A percentile compares a stretch with the other conserved stretches of the same genome.
Evolutionary conservation across 30 jellyfish, hydroid and myxozoan species (phyloP).

Genomic region (Sanderia malayensis): DNA sequence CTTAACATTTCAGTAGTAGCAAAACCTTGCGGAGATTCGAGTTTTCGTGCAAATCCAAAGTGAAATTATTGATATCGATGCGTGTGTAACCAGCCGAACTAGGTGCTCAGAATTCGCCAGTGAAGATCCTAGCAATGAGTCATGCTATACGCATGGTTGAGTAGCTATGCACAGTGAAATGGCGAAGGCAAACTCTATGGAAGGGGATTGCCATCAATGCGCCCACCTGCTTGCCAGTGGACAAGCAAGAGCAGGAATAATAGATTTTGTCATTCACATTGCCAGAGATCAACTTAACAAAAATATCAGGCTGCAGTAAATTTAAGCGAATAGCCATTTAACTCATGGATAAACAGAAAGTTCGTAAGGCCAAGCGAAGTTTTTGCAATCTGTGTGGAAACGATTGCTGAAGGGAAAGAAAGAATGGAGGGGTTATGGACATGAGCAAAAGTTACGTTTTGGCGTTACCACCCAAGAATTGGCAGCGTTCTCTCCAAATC

Average conservation of each 20-base stretch:
- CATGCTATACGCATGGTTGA: slow-evolving; percentile 61
- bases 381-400: no score
- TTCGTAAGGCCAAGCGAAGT: no score
- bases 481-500: no score
- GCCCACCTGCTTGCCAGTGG: slow-evolving; percentile 34
- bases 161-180: slow-evolving; percentile 22
- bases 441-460: no score
- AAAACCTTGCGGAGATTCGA: no score
- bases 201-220: slow-evolving; percentile 51
- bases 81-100: not conserved
- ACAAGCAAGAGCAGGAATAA: not conserved
- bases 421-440: no score
- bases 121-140: slow-evolving; percentile 41
- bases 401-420: no score
- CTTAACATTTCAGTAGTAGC: not conserved
- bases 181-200: slow-evolving; percentile 26
- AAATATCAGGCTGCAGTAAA: no score
- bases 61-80: not conserved
- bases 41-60: no score
- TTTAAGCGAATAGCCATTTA: not conserved
- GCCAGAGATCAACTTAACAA: not conserved
- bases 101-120: slow-evolving; percentile 13
- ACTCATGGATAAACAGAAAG: no score
- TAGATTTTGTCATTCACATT: not conserved
- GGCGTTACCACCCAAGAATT: no score